phyloP scores from a whole-genome alignment of 2,113 vertebrate genomes.

The Lethenteron reissneri region DNA sequence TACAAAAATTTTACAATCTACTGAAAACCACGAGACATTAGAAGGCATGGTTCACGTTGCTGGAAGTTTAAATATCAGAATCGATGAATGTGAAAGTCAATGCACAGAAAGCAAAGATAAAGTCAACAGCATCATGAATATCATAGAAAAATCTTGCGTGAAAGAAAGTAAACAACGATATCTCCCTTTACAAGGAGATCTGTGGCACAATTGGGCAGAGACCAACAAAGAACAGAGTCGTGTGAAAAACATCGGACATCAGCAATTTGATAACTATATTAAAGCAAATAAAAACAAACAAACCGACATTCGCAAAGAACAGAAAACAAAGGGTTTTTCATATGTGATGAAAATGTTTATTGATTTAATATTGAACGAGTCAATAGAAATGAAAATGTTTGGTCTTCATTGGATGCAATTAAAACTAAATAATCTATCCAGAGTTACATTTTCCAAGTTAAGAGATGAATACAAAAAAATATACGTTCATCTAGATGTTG shows the following conservation, averaged over 20 bases:
- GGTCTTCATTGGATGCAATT: background rate
- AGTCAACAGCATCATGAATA: no score
- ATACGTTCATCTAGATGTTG: background rate
- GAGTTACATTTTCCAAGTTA: background rate
- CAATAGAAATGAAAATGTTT: background rate
- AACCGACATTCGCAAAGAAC: background rate
- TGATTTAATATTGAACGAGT: background rate
- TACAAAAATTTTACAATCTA: no score
- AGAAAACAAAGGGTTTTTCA: constrained; percentile 1
- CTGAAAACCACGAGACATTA: no score
- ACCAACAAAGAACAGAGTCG: no score
- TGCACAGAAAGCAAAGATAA: no score
- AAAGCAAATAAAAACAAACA: background rate
- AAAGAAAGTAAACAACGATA: no score
- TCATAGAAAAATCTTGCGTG: no score
- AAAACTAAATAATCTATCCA: background rate
- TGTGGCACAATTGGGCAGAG: no score
- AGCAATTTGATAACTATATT: background rate
- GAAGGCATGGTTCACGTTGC: no score
- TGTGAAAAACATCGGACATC: background rate
- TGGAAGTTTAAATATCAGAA: no score
- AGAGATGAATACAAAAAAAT: background rate
- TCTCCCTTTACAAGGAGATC: no score
- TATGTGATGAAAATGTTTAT: background rate
- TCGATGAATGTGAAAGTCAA: no score